Percentiles rank a stretch among this genome's conserved stretches.
These are phyloP conservation scores for Apostichopus californicus DNA, from an alignment of 35 echinoderm and acorn worm genomes.

Conservation along the genomic window DNA sequence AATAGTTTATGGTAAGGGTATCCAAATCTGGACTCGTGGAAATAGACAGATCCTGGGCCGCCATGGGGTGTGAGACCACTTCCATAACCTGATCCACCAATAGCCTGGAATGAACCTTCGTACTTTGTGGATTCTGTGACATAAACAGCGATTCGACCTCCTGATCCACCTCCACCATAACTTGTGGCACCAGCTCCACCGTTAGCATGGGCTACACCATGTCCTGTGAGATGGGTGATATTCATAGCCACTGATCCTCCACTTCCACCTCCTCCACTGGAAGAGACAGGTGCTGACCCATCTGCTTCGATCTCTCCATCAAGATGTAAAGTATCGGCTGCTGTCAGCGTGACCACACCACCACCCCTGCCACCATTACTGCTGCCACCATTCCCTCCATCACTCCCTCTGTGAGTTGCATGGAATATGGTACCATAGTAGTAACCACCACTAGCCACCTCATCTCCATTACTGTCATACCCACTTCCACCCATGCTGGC, in stretches of 20 bases:
- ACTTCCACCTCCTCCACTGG: conserved; percentile 74
- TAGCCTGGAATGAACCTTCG: conserved; percentile 66
- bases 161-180: conserved; percentile 80
- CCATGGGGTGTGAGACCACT: conserved; percentile 58
- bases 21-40: conserved; percentile 56
- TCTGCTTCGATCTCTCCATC: conserved; percentile 81
- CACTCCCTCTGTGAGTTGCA: conserved; percentile 71
- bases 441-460: conserved; percentile 52
- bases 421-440: conserved; percentile 79
- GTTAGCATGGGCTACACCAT: conserved; percentile 76
- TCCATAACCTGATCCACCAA: conserved; percentile 64
- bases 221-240: conserved; percentile 69
- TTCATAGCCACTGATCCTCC: conserved; percentile 69
- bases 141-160: conserved; percentile 74
- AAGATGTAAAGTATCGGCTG: conserved; percentile 67
- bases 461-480: conserved; percentile 28
- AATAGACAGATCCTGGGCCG: conserved; percentile 82
- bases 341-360: conserved; percentile 57
- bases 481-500: conserved; percentile 71
- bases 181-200: conserved; percentile 73
- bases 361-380: conserved; percentile 56
- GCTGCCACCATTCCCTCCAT: conserved; percentile 64
- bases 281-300: conserved; percentile 46
- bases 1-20: conserved; percentile 59
- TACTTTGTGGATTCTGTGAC: conserved; percentile 64